Percentiles rank a stretch among this genome's conserved stretches.
phyloP scores from a whole-genome alignment of 2,113 vertebrate genomes.

The Poecile atricapillus region DNA sequence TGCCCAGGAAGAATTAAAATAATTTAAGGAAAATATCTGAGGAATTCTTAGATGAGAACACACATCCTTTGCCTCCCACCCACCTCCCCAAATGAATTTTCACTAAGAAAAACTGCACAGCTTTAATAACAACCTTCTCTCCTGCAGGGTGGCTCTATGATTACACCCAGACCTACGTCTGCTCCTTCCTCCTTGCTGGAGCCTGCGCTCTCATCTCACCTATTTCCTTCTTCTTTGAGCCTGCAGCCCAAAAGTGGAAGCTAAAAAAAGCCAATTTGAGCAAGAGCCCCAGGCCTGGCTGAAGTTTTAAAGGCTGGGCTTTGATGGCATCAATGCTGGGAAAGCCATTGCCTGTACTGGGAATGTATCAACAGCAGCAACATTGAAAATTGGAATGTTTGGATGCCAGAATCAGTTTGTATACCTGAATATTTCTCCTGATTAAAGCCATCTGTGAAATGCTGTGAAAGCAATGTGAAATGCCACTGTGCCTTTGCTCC shows the following conservation, averaged over 20 bases:
- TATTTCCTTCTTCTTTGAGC: slow-evolving; percentile 85
- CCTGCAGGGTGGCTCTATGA: slow-evolving; percentile 89
- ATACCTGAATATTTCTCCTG: not conserved
- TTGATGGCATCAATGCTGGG: rapidly evolving
- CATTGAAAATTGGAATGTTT: not conserved
- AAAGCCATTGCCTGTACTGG: not conserved
- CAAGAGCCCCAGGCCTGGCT: not conserved
- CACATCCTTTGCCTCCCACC: not conserved
- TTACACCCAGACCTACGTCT: slow-evolving; percentile 86
- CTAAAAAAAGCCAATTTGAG: slow-evolving; percentile 39
- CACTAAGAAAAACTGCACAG: not conserved
- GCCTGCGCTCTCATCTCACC: slow-evolving; percentile 87
- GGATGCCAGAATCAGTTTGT: not conserved
- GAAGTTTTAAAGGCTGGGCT: not conserved
- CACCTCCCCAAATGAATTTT: not conserved
- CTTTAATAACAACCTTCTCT: not conserved
- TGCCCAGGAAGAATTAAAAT: not conserved
- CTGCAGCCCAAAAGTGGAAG: slow-evolving; percentile 80
- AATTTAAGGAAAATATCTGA: not conserved
- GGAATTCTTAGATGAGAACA: not conserved
- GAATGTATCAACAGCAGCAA: not conserved
- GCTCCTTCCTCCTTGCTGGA: slow-evolving; percentile 91
- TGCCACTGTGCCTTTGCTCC: not conserved
- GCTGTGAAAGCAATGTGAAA: too few species aligned
- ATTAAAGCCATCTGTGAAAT: not conserved